A percentile compares a stretch with the other conserved stretches of the same genome.
These are phyloP conservation scores for Osmerus eperlanus DNA, from an alignment of 2,113 vertebrate species.

Conservation along the genomic window DNA sequence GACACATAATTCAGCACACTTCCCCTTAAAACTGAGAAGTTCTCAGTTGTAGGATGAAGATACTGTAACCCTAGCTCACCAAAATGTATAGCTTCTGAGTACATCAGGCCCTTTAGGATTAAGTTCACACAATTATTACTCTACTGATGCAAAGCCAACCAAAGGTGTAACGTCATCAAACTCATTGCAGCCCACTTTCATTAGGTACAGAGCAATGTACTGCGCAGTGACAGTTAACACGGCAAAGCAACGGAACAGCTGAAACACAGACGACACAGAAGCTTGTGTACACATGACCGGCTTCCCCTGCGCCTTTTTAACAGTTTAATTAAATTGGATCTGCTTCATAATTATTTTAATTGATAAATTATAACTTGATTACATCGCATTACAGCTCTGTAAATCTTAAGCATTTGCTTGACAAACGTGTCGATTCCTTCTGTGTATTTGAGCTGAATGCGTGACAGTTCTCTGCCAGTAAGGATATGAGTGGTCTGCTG, in stretches of 20 bases:
- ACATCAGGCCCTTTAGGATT: constrained; percentile 46
- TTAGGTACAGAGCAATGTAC: constrained; percentile 30
- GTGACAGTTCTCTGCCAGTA: constrained; percentile 33
- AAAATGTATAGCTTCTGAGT: constrained; percentile 58
- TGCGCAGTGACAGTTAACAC: constrained; percentile 30
- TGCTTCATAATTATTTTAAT: constrained; percentile 75
- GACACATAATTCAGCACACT: too few species aligned
- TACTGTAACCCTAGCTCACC: constrained; percentile 42
- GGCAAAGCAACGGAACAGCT: constrained; percentile 34
- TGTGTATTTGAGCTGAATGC: constrained; percentile 58
- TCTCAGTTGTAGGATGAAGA: constrained; percentile 8
- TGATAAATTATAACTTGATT: constrained; percentile 76
- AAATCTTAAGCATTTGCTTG: constrained; percentile 65
- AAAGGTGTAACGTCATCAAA: constrained; percentile 53
- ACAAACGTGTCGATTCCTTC: constrained; percentile 51
- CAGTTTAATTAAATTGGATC: constrained; percentile 74
- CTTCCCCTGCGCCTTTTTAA: constrained; percentile 62
- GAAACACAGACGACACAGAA: constrained; percentile 30
- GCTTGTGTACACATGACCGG: constrained; percentile 54
- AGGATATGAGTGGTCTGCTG: constrained; percentile 20
- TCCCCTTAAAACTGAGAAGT: too few species aligned
- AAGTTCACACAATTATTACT: constrained; percentile 64
- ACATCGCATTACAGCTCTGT: constrained; percentile 69
- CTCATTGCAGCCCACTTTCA: constrained; percentile 24
- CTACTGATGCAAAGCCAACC: constrained; percentile 59